Evolutionary conservation across 1,140 invertebrate genomes (phyloP).

Genomic region (Drosophila nigrodunni): DNA sequence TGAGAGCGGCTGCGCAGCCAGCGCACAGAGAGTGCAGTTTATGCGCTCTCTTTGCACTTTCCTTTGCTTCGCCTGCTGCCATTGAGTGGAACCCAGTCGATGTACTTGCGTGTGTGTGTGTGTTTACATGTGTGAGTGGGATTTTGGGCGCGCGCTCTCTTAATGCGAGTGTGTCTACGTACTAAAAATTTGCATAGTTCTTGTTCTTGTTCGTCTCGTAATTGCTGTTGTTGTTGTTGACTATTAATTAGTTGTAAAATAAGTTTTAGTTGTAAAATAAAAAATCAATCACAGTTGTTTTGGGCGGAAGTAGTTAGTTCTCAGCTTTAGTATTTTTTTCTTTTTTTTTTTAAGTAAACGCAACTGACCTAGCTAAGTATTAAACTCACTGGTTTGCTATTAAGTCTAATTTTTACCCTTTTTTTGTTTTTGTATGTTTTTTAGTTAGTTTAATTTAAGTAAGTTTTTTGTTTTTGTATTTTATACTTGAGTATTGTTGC

Average conservation of each 20-base stretch:
- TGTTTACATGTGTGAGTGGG: slow-evolving; percentile 13
- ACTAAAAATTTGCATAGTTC: slow-evolving; percentile 75
- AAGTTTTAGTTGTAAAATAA: slow-evolving; percentile 67
- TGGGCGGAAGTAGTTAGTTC: slow-evolving; percentile 82
- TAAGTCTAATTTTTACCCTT: slow-evolving; percentile 35
- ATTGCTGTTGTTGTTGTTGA: slow-evolving; percentile 43
- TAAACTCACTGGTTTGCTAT: slow-evolving; percentile 29
- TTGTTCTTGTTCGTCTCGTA: slow-evolving; percentile 25
- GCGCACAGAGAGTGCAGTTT: slow-evolving; percentile 1
- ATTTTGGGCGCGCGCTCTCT: slow-evolving; percentile 37
- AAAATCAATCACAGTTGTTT: slow-evolving; percentile 85
- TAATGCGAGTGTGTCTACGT: slow-evolving; percentile 48
- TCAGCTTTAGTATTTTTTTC: slow-evolving; percentile 30
- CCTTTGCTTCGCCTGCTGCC: neutral
- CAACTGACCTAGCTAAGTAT: slow-evolving; percentile 54
- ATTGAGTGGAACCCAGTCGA: slow-evolving; percentile 20
- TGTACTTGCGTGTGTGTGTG: slow-evolving; percentile 2
- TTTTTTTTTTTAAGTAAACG: slow-evolving; percentile 63
- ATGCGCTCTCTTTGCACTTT: slow-evolving; percentile 12
- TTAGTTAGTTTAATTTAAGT: slow-evolving; percentile 53
- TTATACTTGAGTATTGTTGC: slow-evolving; percentile 84
- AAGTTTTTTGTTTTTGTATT: slow-evolving; percentile 69
- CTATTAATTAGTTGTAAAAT: slow-evolving; percentile 65
- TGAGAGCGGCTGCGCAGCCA: neutral
- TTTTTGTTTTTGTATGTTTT: slow-evolving; percentile 19